These are phyloP conservation scores for Herpailurus yagouaroundi DNA, from an alignment of 2,113 vertebrate species.

Conservation along the genomic window DNA sequence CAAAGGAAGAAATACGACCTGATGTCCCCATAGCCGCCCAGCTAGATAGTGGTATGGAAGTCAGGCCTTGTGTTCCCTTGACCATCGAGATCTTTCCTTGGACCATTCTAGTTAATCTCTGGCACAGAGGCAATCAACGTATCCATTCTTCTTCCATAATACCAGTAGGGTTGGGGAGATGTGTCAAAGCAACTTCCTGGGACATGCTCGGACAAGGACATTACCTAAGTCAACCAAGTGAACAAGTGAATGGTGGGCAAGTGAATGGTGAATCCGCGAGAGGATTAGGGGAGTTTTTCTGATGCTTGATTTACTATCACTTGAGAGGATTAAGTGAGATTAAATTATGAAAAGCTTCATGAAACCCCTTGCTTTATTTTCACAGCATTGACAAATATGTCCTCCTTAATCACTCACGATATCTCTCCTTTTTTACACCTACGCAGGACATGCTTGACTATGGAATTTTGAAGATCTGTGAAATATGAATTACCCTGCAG, in stretches of 20 bases:
- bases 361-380: constrained; percentile 5
- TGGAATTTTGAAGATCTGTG: not conserved
- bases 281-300: not conserved
- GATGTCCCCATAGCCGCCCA: not conserved
- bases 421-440: not conserved
- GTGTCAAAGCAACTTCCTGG: not conserved
- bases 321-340: not conserved
- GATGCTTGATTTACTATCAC: not conserved
- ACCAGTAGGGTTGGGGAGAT: not conserved
- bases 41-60: not conserved
- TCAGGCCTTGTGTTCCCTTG: not conserved
- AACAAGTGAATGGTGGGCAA: not conserved
- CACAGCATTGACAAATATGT: not conserved
- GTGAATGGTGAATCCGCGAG: not conserved
- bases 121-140: not conserved
- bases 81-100: not conserved
- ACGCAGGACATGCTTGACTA: not conserved
- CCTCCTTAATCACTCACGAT: not conserved
- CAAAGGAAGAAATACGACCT: not conserved
- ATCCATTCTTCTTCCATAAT: not conserved
- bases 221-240: not conserved
- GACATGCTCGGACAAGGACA: not conserved
- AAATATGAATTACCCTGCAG: not conserved
- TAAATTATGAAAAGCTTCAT: constrained; percentile 18
- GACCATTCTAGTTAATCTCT: not conserved